These are phyloP conservation scores for Panurus biarmicus DNA, from an alignment of 2,113 vertebrate species.

Conservation along the genomic window DNA sequence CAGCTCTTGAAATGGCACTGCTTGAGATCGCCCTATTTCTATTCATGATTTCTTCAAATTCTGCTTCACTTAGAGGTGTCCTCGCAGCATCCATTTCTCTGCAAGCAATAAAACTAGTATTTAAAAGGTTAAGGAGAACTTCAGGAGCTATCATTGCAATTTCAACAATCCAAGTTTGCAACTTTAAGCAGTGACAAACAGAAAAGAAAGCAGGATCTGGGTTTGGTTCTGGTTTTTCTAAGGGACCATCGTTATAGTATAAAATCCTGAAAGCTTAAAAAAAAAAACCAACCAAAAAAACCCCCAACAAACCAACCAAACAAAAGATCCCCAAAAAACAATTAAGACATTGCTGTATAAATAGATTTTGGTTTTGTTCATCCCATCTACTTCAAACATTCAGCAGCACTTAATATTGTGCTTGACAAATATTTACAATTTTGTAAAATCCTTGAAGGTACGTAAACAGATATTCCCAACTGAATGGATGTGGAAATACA, in stretches of 20 bases:
- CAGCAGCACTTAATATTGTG: slow-evolving; percentile 37
- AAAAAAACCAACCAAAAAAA: not conserved
- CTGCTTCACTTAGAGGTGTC: slow-evolving; percentile 92
- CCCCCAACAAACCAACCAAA: not conserved
- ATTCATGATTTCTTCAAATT: slow-evolving; percentile 99
- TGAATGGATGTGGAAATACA: slow-evolving; percentile 27
- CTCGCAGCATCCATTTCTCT: slow-evolving; percentile 96
- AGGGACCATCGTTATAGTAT: slow-evolving; percentile 28
- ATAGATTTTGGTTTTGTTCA: not conserved
- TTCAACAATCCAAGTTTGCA: slow-evolving; percentile 50
- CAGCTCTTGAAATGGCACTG: slow-evolving; percentile 96
- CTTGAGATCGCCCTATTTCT: slow-evolving; percentile 97
- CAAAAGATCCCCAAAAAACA: not conserved
- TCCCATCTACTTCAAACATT: slow-evolving; percentile 23
- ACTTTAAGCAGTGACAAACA: slow-evolving; percentile 62
- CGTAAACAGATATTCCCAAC: not conserved
- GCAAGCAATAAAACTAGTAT: slow-evolving; percentile 53
- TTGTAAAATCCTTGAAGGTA: not conserved
- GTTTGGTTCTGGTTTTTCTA: slow-evolving; percentile 25
- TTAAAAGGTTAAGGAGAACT: slow-evolving; percentile 27
- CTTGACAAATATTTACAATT: slow-evolving; percentile 14
- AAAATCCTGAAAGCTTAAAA: slow-evolving; percentile 54
- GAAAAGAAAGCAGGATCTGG: slow-evolving; percentile 61
- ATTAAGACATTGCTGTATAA: slow-evolving; percentile 22
- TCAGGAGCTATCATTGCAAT: not conserved